Conservation (phyloP, 2,113 vertebrate genomes). For the Lagenorhynchus albirostris region DNA sequence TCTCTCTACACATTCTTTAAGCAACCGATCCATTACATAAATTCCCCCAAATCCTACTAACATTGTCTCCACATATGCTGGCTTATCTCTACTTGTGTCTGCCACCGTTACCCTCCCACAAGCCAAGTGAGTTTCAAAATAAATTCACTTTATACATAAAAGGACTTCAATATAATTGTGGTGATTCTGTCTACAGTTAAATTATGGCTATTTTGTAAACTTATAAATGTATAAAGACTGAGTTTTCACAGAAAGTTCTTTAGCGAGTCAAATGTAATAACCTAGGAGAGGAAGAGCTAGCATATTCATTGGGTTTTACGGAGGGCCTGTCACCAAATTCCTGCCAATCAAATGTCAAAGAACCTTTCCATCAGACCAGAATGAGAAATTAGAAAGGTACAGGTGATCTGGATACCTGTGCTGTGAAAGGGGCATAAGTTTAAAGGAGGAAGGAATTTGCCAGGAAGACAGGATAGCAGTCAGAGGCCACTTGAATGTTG, state of each 20-base stretch:
- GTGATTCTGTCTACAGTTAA: neutral
- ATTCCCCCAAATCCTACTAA: neutral
- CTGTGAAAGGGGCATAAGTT: neutral
- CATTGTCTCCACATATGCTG: neutral
- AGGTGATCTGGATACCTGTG: neutral
- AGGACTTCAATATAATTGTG: neutral
- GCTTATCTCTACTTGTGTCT: neutral
- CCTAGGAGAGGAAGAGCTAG: neutral
- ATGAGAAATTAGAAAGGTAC: neutral
- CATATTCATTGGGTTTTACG: neutral
- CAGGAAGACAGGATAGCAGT: neutral
- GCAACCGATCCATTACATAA: neutral
- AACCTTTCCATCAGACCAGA: neutral
- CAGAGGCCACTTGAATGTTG: conserved; percentile 8
- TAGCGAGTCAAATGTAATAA: neutral
- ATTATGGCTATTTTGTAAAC: neutral
- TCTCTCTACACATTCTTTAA: neutral
- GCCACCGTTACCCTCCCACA: neutral
- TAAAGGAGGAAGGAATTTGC: conserved; percentile 6
- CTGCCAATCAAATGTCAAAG: neutral
- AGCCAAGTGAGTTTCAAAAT: neutral
- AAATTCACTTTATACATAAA: neutral
- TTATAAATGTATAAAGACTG: neutral
- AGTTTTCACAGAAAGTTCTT: neutral
- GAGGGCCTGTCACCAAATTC: neutral